These are phyloP conservation scores for Ictidomys tridecemlineatus DNA, from an alignment of 2,113 vertebrate genomes.

Conservation along the genomic window DNA sequence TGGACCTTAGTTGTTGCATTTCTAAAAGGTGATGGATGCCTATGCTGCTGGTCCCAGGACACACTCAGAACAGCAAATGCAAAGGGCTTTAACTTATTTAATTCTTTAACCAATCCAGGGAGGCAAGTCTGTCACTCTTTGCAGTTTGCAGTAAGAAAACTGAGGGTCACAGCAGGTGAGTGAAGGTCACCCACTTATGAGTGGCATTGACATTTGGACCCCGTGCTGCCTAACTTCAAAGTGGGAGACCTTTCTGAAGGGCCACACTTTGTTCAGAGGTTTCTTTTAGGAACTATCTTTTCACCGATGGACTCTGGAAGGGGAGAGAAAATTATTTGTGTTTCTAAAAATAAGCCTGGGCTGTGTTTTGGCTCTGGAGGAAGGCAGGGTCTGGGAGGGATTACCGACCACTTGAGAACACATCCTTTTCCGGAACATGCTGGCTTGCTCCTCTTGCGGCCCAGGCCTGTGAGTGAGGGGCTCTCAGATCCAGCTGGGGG, in stretches of 20 bases:
- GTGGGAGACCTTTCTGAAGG: neutral
- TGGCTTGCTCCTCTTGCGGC: neutral
- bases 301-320: neutral
- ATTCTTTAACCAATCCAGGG: neutral
- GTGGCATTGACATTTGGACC: neutral
- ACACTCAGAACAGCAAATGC: neutral
- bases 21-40: neutral
- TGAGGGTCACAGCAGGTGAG: neutral
- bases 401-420: neutral
- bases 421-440: neutral
- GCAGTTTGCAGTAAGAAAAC: neutral
- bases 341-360: slow-evolving; percentile 10
- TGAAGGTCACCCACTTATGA: neutral
- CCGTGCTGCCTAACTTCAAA: neutral
- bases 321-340: neutral
- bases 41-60: neutral
- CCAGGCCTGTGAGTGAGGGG: neutral
- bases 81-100: neutral
- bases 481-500: neutral
- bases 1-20: neutral
- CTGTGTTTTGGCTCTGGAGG: neutral
- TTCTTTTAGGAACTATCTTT: neutral
- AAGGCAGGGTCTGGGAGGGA: neutral
- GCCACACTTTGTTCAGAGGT: neutral
- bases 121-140: neutral